phyloP scores from a whole-genome alignment of 1,140 invertebrate species.

The Conus ventricosus region DNA sequence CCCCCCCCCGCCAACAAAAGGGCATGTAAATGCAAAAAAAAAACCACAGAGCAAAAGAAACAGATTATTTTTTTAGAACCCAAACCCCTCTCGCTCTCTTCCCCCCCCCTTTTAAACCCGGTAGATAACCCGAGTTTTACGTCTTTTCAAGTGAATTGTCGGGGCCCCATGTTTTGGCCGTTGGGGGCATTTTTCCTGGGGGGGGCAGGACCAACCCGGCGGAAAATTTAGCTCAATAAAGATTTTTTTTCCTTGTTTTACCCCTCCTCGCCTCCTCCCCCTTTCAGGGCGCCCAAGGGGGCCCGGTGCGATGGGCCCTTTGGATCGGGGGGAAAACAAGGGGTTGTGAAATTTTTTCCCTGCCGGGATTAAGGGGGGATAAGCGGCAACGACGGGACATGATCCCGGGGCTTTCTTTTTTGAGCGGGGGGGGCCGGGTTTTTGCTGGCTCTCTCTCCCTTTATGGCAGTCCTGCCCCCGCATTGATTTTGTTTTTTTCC shows the following conservation, averaged over 20 bases:
- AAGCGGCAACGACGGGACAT: neutral
- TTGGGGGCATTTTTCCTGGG: slow-evolving; percentile 4
- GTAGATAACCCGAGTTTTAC: neutral
- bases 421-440: too few relatives aligned
- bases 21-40: too few relatives aligned
- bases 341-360: slow-evolving; percentile 19
- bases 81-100: too few relatives aligned
- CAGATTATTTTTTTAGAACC: too few relatives aligned
- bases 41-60: too few relatives aligned
- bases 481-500: too few relatives aligned
- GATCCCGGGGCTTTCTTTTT: neutral
- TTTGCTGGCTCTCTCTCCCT: too few relatives aligned
- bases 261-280: neutral
- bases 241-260: slow-evolving; percentile 8
- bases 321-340: neutral
- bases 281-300: neutral
- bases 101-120: too few relatives aligned
- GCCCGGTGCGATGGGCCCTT: too few relatives aligned
- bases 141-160: neutral
- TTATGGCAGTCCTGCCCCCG: too few relatives aligned
- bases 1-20: too few relatives aligned
- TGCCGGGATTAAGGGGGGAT: neutral
- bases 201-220: neutral
- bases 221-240: slow-evolving; percentile 14
- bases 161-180: slow-evolving; percentile 1